Conservation (phyloP, 2,888 invertebrate genomes). For the Abscondita cerata region DNA sequence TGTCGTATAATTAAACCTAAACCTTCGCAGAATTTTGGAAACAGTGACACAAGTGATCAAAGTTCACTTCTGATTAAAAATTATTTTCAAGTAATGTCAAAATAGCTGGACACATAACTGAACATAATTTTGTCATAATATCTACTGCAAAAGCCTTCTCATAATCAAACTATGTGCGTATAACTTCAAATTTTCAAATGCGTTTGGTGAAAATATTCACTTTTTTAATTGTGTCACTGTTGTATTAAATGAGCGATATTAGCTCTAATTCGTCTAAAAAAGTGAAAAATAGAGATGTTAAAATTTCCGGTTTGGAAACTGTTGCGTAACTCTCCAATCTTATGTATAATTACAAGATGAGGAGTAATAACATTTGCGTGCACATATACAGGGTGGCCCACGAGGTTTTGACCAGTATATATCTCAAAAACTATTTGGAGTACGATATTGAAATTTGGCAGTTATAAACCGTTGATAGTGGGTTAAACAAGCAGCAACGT, state of each 20-base stretch:
- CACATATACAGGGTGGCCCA: too few relatives aligned
- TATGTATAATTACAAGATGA: too few relatives aligned
- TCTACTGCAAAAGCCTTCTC: neutral
- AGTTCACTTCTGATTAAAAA: conserved; percentile 2
- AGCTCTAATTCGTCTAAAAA: too few relatives aligned
- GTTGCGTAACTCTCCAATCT: too few relatives aligned
- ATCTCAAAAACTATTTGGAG: too few relatives aligned
- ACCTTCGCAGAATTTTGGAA: neutral
- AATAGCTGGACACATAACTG: neutral
- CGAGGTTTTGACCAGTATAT: too few relatives aligned
- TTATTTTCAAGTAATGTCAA: neutral
- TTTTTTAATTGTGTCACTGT: conserved; percentile 2
- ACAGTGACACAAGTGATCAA: conserved; percentile 1
- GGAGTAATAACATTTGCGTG: too few relatives aligned
- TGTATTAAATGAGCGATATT: conserved; percentile 1
- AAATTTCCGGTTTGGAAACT: too few relatives aligned
- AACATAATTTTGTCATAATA: neutral
- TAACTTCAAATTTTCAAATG: neutral
- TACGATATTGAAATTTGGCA: too few relatives aligned
- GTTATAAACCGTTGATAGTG: too few relatives aligned
- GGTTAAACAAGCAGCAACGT: too few relatives aligned
- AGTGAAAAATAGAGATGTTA: too few relatives aligned
- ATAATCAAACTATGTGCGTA: neutral
- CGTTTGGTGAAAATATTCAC: neutral
- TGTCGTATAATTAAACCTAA: neutral